phyloP scores from a whole-genome alignment of 37 sponge, comb jelly and placozoan species.

The Oopsacas minuta region DNA sequence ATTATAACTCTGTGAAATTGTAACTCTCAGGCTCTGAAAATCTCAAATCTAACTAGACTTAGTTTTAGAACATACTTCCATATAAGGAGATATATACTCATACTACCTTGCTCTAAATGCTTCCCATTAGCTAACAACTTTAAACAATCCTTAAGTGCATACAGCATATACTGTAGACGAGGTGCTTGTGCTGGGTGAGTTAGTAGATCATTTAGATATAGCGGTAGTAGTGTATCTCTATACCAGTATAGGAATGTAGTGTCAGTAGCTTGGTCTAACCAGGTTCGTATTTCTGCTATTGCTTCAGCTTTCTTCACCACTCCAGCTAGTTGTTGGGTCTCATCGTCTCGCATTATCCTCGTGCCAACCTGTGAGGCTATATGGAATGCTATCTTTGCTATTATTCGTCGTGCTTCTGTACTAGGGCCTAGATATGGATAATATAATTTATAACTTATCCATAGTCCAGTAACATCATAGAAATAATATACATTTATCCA shows the following conservation, averaged over 20 bases:
- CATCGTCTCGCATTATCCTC: slow-evolving; percentile 13
- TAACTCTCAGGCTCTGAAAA: neutral
- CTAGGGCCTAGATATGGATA: neutral
- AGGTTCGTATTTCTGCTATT: slow-evolving; percentile 15
- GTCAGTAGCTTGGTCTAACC: slow-evolving; percentile 58
- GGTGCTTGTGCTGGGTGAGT: slow-evolving; percentile 44
- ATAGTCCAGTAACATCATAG: neutral
- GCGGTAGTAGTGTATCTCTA: slow-evolving; percentile 62
- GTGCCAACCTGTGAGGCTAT: neutral
- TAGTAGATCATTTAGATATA: slow-evolving; percentile 57
- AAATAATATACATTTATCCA: neutral
- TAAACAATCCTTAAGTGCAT: neutral
- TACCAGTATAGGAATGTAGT: slow-evolving; percentile 92
- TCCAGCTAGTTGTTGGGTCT: neutral
- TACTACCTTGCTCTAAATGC: neutral
- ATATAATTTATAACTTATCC: neutral
- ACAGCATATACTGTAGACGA: slow-evolving; percentile 62
- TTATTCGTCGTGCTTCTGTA: neutral
- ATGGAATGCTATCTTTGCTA: slow-evolving; percentile 9
- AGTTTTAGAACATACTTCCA: too few relatives aligned
- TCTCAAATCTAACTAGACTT: too few relatives aligned
- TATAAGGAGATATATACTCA: neutral
- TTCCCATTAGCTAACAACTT: neutral
- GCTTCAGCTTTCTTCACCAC: slow-evolving; percentile 21
- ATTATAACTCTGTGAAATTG: too few relatives aligned